Percentiles rank a stretch among this genome's conserved stretches.
These are phyloP conservation scores for Otis tarda DNA, from an alignment of 2,113 vertebrate genomes.

Conservation along the genomic window DNA sequence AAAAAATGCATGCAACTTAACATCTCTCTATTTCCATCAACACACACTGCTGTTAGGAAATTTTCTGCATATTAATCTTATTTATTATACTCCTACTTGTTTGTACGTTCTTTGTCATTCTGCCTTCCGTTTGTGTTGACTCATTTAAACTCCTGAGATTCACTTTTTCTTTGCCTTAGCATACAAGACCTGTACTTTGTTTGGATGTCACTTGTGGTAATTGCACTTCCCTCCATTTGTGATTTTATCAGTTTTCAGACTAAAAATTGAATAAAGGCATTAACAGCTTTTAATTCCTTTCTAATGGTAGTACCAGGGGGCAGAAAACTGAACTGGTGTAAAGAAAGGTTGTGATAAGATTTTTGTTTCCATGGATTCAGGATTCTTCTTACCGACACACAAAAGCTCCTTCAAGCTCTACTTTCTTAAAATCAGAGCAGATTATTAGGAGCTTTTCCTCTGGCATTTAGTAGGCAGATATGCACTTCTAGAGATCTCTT, in stretches of 20 bases:
- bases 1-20: not conserved
- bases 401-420: not conserved
- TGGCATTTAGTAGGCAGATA: not conserved
- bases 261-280: not conserved
- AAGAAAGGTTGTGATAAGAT: not conserved
- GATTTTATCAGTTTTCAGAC: not conserved
- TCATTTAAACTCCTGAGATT: not conserved
- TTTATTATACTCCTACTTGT: not conserved
- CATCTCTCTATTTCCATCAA: not conserved
- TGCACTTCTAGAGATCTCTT: not conserved
- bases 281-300: not conserved
- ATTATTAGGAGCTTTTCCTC: not conserved
- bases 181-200: not conserved
- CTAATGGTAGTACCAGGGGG: not conserved
- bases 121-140: not conserved
- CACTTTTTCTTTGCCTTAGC: not conserved
- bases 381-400: not conserved
- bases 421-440: not conserved
- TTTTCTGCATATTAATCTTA: not conserved
- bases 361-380: not conserved
- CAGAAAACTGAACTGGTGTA: not conserved
- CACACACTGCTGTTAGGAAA: not conserved
- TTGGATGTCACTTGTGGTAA: not conserved
- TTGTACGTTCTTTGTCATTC: not conserved
- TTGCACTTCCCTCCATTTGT: not conserved